Percentiles rank a stretch among this genome's conserved stretches.
Evolutionary conservation across 2,888 invertebrate genomes (phyloP).

Genomic region (Drosophila cognata): DNA sequence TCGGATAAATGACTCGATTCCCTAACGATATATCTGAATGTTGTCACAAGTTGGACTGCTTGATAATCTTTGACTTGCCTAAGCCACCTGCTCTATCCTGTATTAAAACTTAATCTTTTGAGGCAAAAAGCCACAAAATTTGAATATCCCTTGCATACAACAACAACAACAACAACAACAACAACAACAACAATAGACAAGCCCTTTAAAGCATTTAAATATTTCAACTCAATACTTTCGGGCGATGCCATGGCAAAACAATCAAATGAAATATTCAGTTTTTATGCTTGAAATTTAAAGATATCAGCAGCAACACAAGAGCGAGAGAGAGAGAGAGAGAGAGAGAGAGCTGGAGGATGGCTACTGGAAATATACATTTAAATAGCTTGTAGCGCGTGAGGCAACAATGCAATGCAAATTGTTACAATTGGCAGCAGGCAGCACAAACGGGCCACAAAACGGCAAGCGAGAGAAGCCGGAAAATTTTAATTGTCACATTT

Average conservation of each 20-base stretch:
- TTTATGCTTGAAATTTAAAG: slow-evolving; percentile 11
- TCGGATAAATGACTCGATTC: too few species aligned
- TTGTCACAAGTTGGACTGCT: not conserved
- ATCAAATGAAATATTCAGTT: slow-evolving; percentile 5
- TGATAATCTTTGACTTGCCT: not conserved
- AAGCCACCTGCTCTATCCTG: not conserved
- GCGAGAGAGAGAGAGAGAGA: not conserved
- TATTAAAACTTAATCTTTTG: not conserved
- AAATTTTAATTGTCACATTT: slow-evolving; percentile 73
- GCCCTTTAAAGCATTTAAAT: not conserved
- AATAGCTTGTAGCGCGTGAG: slow-evolving; percentile 10
- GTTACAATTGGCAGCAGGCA: slow-evolving; percentile 42
- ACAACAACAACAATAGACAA: not conserved
- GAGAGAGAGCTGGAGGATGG: not conserved
- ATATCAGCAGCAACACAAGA: not conserved
- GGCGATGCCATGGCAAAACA: not conserved
- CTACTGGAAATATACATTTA: slow-evolving; percentile 23
- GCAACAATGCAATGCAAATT: slow-evolving; percentile 35
- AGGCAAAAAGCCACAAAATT: not conserved
- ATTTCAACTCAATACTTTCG: not conserved
- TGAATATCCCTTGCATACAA: not conserved
- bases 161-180: not conserved
- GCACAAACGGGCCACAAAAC: slow-evolving; percentile 27
- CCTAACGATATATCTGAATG: not conserved
- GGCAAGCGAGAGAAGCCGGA: slow-evolving; percentile 18